These are phyloP conservation scores for Polypedilum pembai DNA, from an alignment of 1,140 invertebrate species.

Conservation along the genomic window DNA sequence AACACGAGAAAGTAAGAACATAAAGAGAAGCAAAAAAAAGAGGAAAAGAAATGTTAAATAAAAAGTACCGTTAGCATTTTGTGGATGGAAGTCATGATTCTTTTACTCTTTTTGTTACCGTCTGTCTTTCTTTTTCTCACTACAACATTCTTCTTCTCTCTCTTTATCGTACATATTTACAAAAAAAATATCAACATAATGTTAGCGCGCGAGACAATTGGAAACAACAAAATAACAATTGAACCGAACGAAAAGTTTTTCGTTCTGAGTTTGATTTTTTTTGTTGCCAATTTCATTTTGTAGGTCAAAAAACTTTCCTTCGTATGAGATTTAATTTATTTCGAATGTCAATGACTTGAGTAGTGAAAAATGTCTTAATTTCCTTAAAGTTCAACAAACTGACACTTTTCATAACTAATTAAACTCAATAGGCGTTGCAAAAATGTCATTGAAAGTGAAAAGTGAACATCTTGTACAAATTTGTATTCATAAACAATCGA, in stretches of 20 bases:
- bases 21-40: not conserved
- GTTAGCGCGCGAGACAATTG: slow-evolving; percentile 1
- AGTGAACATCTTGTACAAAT: too few species aligned
- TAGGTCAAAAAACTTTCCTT: too few species aligned
- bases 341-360: too few species aligned
- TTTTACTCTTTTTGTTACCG: not conserved
- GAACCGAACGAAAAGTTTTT: not conserved
- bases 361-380: too few species aligned
- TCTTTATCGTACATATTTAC: not conserved
- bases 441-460: too few species aligned
- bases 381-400: too few species aligned
- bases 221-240: not conserved
- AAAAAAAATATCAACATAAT: slow-evolving; percentile 1
- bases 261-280: too few species aligned
- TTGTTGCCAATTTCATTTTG: too few species aligned
- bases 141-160: not conserved
- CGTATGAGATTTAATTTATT: too few species aligned
- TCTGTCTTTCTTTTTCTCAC: not conserved
- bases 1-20: slow-evolving; percentile 4
- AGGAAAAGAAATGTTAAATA: not conserved
- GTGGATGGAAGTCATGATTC: slow-evolving; percentile 16
- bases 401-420: too few species aligned
- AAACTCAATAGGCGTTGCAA: too few species aligned
- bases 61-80: not conserved
- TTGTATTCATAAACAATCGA: too few species aligned